Conservation (phyloP, 2,113 vertebrate species). For the Thermophis baileyi region DNA sequence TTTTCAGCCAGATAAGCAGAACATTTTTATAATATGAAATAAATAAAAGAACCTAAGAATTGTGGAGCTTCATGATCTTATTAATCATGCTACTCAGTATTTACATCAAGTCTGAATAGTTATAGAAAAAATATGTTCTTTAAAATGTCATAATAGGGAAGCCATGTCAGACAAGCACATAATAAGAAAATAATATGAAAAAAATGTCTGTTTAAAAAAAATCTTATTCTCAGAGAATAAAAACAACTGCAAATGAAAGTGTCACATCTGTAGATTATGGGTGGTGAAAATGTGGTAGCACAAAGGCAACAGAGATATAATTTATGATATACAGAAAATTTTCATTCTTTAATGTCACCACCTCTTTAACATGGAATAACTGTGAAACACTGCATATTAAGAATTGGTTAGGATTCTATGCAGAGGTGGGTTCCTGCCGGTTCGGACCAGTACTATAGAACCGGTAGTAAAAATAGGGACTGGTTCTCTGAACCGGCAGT, state of each 20-base stretch:
- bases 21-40: not conserved
- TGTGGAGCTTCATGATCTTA: not conserved
- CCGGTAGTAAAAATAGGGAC: too few species aligned
- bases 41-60: not conserved
- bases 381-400: not conserved
- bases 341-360: constrained; percentile 12
- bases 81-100: constrained; percentile 13
- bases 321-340: not conserved
- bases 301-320: constrained; percentile 13
- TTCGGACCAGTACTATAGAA: too few species aligned
- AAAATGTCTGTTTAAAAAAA: constrained; percentile 16
- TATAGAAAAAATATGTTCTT: constrained; percentile 29
- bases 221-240: constrained; percentile 17
- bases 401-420: not conserved
- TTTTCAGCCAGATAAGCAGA: not conserved
- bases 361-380: not conserved
- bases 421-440: too few species aligned
- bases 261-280: constrained; percentile 10
- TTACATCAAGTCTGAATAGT: constrained; percentile 34
- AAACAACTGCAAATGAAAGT: constrained; percentile 41
- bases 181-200: constrained; percentile 32
- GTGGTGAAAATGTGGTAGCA: constrained; percentile 18
- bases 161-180: constrained; percentile 25
- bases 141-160: constrained; percentile 24
- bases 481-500: too few species aligned